These are phyloP conservation scores for Oreotrochilus melanogaster DNA, from an alignment of 2,113 vertebrate species.

Conservation along the genomic window DNA sequence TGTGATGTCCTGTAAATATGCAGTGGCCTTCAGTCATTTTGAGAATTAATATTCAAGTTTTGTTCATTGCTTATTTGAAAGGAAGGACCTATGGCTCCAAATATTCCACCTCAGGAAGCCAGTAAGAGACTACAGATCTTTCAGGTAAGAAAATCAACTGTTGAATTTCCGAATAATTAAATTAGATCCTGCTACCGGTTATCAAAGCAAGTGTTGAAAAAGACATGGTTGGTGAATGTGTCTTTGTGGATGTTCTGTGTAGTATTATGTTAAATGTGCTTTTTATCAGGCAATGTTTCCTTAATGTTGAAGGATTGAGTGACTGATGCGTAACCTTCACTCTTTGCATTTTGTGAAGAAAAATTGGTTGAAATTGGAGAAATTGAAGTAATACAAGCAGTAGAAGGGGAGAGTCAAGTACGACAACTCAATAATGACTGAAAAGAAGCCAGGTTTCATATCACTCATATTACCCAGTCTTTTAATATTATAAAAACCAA, in stretches of 20 bases:
- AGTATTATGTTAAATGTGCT: not conserved
- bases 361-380: not conserved
- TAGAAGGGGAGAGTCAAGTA: not conserved
- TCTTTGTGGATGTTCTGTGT: not conserved
- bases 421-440: rapidly evolving
- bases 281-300: not conserved
- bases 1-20: not conserved
- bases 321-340: not conserved
- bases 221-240: not conserved
- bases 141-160: slow-evolving; percentile 76
- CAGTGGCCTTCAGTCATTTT: not conserved
- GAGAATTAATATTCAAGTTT: slow-evolving; percentile 2
- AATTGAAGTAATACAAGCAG: not conserved
- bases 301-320: not conserved
- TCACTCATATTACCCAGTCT: not conserved
- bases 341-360: not conserved
- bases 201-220: not conserved
- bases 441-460: not conserved
- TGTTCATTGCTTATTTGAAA: slow-evolving; percentile 54
- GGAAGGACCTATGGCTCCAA: slow-evolving; percentile 88
- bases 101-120: slow-evolving; percentile 84
- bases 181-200: not conserved
- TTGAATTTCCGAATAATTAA: not conserved
- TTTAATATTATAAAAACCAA: not conserved
- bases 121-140: slow-evolving; percentile 83